Base-by-base conservation (phyloP, 2,113 vertebrate genomes). In the Coturnix japonica region DNA sequence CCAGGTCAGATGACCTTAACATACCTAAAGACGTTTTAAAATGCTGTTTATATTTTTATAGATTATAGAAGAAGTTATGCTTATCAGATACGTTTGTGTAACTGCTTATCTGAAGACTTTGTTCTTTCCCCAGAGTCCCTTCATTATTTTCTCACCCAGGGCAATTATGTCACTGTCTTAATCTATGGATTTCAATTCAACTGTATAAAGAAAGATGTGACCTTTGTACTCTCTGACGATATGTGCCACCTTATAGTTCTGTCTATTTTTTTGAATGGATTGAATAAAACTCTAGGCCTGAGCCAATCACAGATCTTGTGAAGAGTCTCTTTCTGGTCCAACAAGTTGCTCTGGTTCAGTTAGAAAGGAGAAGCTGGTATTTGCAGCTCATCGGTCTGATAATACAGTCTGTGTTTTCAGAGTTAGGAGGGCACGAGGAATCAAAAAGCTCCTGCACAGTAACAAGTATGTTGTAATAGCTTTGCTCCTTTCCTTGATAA, bases 41-140 rank as follows among this genome's bases (percentile, higher is more conserved):
- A 95, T 92, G 88, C 89, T 57, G 69, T 85, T 94, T 96, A 75
- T 97, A 96, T 97, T 98, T 97, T 97, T 98, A 96, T 97, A 97
- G 95, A 93, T 84, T 90, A 80, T 73, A 95, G 91, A 94, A 87
- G 41, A 96, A 95, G 71, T 89, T 96, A 84, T 57, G 88, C 90
- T 96, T 86, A 83, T 23, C 90, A 93, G 84, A 94, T 94, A 87
- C 31, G 17, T 90, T 63, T 92, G 71, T 93, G 82, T 83, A 71
- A 89, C 74, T 56, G 80, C 71, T 91, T 95, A 96, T 64, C 53
- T 94, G 75, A 95, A 83, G 56, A 80, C 15, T 46, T 46, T 91
- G 86, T 92, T 53, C 39, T 95, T 91, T 94, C 88, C 80, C 47
- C 17, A 51, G 89, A 95, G 46, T 72, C 71, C 64, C 49, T 56